Conservation (phyloP, 1,140 invertebrate genomes). For the Achroia grisella region DNA sequence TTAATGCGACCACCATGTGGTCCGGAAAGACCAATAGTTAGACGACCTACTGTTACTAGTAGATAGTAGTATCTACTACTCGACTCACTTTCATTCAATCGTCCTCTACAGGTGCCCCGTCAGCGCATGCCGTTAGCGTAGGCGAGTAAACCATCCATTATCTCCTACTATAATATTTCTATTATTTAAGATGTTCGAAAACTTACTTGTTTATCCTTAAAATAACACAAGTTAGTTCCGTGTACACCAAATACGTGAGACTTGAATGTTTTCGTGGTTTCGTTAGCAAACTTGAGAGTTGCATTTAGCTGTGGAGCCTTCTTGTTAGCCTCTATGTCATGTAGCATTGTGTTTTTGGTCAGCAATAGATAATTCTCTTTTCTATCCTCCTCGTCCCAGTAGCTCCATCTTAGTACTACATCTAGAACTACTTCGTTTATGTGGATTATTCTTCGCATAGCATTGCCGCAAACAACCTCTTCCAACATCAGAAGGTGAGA, state of each 20-base stretch:
- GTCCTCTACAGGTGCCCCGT: no score
- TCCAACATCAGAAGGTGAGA: conserved; percentile 81
- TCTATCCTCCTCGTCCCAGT: conserved; percentile 87
- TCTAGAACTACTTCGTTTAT: conserved; percentile 80
- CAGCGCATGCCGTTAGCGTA: no score
- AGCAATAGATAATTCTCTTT: conserved; percentile 88
- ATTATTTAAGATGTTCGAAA: not conserved
- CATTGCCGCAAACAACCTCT: conserved; percentile 83
- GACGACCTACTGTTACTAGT: no score
- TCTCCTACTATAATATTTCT: no score
- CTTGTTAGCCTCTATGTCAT: conserved; percentile 67
- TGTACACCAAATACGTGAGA: conserved; percentile 85
- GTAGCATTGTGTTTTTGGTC: conserved; percentile 71
- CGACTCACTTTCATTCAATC: no score
- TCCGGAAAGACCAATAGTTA: no score
- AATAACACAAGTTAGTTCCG: conserved; percentile 84
- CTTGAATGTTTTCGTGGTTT: conserved; percentile 84
- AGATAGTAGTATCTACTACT: no score
- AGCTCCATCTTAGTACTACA: conserved; percentile 86
- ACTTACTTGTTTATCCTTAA: conserved; percentile 84
- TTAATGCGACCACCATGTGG: no score
- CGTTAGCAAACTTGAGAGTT: conserved; percentile 87
- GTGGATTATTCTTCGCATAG: conserved; percentile 84
- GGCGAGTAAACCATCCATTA: no score
- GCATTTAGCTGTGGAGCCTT: conserved; percentile 73